A percentile compares a stretch with the other conserved stretches of the same genome.
These are phyloP conservation scores for Venustoraphidia nigricollis DNA, from an alignment of 2,888 invertebrate species.

Conservation along the genomic window DNA sequence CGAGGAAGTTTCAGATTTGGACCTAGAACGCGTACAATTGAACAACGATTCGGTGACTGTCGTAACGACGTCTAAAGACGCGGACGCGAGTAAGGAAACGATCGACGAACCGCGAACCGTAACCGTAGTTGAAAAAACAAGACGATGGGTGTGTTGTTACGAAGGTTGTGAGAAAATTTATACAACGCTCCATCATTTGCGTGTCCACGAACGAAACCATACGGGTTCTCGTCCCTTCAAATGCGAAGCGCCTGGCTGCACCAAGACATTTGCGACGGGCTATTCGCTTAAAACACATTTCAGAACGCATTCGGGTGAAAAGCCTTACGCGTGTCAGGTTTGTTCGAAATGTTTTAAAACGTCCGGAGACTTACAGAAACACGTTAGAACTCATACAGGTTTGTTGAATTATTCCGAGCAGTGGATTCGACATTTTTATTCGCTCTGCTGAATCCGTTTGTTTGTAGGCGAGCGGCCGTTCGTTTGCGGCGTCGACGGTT, in stretches of 20 bases:
- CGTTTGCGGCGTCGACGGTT: constrained; percentile 37
- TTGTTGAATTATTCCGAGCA: constrained; percentile 4
- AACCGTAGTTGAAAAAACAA: constrained; percentile 17
- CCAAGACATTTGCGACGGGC: constrained; percentile 34
- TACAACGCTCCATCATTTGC: constrained; percentile 32
- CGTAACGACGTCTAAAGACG: constrained; percentile 9
- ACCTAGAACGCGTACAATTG: too few relatives aligned
- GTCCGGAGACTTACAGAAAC: constrained; percentile 26
- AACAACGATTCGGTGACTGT: too few relatives aligned
- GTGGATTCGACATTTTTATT: neutral
- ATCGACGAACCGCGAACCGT: constrained; percentile 5
- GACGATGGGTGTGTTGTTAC: constrained; percentile 26
- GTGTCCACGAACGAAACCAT: constrained; percentile 37
- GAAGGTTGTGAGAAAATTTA: constrained; percentile 33
- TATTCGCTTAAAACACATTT: constrained; percentile 34
- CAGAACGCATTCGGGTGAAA: constrained; percentile 35
- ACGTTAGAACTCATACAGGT: constrained; percentile 27
- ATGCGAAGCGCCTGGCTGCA: constrained; percentile 31
- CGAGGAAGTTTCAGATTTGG: neutral
- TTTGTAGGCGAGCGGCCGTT: constrained; percentile 32
- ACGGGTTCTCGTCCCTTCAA: constrained; percentile 32
- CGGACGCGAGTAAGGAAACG: constrained; percentile 5
- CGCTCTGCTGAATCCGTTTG: neutral
- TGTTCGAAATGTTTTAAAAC: constrained; percentile 26
- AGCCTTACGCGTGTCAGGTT: constrained; percentile 22